These are phyloP conservation scores for Drosophila chauvacae DNA, from an alignment of 1,140 invertebrate genomes.

Conservation along the genomic window DNA sequence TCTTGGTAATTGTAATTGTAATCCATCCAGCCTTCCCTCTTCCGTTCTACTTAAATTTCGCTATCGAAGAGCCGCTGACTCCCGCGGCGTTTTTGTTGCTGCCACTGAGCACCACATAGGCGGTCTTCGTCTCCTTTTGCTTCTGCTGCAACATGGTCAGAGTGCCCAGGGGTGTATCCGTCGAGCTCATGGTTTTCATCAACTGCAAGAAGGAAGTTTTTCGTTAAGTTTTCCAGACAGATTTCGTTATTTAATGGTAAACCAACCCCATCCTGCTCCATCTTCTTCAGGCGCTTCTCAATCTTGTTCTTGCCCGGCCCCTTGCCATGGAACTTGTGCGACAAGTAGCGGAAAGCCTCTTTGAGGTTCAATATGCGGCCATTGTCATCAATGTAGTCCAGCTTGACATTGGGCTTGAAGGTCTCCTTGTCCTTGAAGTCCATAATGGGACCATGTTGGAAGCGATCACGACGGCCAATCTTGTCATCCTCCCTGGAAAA, in stretches of 20 bases:
- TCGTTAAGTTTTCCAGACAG: background rate
- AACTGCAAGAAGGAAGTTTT: conserved; percentile 88
- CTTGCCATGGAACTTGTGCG: conserved; percentile 99
- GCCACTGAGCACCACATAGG: conserved; percentile 97
- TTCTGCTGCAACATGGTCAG: conserved; percentile 97
- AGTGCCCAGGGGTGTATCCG: conserved; percentile 98
- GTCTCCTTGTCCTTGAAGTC: conserved; percentile 97
- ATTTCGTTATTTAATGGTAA: background rate
- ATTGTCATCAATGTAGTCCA: conserved; percentile 99
- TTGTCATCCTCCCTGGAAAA: conserved; percentile 92
- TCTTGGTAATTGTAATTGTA: conserved; percentile 16
- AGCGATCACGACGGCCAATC: conserved; percentile 88
- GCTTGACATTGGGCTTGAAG: conserved; percentile 97
- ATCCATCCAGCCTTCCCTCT: background rate
- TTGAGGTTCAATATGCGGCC: conserved; percentile 95
- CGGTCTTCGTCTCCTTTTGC: conserved; percentile 97
- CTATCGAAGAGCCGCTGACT: conserved; percentile 70
- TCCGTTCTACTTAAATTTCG: conserved; percentile 78
- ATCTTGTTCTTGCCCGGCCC: conserved; percentile 99
- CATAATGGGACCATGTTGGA: conserved; percentile 93
- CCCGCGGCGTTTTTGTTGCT: conserved; percentile 86
- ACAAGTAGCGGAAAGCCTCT: conserved; percentile 98
- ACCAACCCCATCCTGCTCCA: conserved; percentile 94
- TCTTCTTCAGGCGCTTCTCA: conserved; percentile 98
- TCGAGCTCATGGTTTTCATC: conserved; percentile 99